A percentile compares a stretch with the other conserved stretches of the same genome.
Evolutionary conservation across 2,113 vertebrate species (phyloP).

Genomic region (Otocyon megalotis): DNA sequence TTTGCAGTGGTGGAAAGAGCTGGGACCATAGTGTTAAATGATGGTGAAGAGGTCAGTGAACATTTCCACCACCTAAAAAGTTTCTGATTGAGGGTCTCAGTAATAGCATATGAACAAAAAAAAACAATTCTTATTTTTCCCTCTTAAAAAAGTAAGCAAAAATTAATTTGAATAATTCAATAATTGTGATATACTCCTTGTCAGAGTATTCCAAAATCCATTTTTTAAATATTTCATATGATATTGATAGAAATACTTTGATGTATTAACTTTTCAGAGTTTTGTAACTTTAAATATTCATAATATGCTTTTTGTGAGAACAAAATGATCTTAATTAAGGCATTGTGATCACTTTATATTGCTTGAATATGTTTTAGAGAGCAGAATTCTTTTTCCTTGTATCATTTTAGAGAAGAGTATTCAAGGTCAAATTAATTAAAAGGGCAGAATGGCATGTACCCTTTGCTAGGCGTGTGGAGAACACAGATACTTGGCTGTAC

Average conservation of each 20-base stretch:
- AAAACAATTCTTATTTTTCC: neutral
- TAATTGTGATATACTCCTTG: neutral
- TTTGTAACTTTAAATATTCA: neutral
- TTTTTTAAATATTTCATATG: neutral
- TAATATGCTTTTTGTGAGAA: neutral
- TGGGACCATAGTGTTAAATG: conserved; percentile 96
- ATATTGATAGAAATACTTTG: neutral
- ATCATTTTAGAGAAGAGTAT: conserved; percentile 26
- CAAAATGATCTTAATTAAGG: neutral
- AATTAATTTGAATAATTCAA: neutral
- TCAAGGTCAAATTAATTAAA: neutral
- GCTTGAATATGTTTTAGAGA: neutral
- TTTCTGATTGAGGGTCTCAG: neutral
- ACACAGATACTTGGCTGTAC: neutral
- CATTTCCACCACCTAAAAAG: neutral
- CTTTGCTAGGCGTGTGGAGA: neutral
- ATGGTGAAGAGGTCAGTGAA: conserved; percentile 97
- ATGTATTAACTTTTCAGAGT: neutral
- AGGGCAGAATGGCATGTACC: neutral
- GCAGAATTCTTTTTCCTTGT: neutral
- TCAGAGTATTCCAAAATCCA: neutral
- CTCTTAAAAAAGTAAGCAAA: neutral
- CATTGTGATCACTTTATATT: neutral
- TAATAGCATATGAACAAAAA: neutral
- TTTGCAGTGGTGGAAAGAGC: conserved; percentile 98